phyloP scores from a whole-genome alignment of 2,888 invertebrate species.

The Stenotaenia linearis region DNA sequence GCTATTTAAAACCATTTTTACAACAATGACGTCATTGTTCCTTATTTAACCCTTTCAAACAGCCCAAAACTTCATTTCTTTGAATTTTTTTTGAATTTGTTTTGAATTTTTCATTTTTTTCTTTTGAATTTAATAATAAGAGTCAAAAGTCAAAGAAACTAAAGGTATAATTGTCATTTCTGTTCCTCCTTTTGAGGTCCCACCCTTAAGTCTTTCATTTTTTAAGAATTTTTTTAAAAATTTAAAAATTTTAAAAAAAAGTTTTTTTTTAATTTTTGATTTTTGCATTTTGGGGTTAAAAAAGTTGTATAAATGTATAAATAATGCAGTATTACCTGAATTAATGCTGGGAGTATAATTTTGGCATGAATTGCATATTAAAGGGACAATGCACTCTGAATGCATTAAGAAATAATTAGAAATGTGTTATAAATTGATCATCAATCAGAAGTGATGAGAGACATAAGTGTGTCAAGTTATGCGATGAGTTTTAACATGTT shows the following conservation, averaged over 20 bases:
- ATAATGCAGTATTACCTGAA: too few relatives aligned
- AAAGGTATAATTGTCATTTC: neutral
- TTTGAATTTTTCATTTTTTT: neutral
- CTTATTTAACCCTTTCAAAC: too few relatives aligned
- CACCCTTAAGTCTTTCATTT: neutral
- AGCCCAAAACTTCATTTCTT: too few relatives aligned
- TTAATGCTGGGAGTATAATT: too few relatives aligned
- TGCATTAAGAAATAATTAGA: too few relatives aligned
- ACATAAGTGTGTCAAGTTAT: neutral
- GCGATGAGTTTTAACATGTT: neutral
- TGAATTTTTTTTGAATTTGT: too few relatives aligned
- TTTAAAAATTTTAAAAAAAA: neutral
- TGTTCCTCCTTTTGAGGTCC: neutral
- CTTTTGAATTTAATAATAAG: neutral
- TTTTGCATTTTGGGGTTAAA: neutral
- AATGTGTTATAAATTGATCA: neutral
- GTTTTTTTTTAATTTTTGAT: neutral
- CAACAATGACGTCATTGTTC: neutral
- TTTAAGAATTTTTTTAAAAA: neutral
- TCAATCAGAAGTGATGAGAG: neutral
- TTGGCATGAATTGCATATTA: too few relatives aligned
- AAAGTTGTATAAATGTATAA: neutral
- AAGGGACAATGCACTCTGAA: too few relatives aligned
- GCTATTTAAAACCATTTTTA: neutral
- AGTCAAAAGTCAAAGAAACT: neutral